A percentile compares a stretch with the other conserved stretches of the same genome.
Evolutionary conservation across 2,113 vertebrate species (phyloP).

Genomic region (Eclectus roratus): DNA sequence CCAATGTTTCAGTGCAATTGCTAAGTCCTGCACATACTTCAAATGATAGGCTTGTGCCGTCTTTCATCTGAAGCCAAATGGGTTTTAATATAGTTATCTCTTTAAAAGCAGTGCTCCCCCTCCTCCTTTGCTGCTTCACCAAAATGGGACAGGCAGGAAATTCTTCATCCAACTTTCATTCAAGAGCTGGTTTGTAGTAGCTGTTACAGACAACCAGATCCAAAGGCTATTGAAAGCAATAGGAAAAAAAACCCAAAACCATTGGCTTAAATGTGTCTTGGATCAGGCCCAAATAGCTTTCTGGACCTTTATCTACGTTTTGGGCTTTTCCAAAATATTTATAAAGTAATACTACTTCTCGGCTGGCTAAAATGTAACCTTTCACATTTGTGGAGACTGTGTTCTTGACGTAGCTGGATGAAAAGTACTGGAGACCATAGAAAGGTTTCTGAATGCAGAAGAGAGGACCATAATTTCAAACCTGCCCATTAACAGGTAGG

Average conservation of each 20-base stretch:
- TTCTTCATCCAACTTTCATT: slow-evolving; percentile 55
- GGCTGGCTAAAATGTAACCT: neutral
- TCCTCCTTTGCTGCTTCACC: slow-evolving; percentile 11
- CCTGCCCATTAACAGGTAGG: neutral
- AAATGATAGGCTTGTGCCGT: neutral
- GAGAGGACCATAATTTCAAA: neutral
- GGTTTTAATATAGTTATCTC: slow-evolving; percentile 8
- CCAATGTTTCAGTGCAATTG: slow-evolving; percentile 1
- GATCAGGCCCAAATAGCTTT: neutral
- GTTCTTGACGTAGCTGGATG: neutral
- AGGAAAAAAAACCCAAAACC: neutral
- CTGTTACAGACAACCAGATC: neutral
- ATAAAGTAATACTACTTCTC: neutral
- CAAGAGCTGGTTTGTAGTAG: neutral
- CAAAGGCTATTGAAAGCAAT: neutral
- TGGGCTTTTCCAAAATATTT: neutral
- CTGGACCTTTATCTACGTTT: neutral
- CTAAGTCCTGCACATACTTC: slow-evolving; percentile 17
- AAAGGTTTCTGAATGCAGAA: neutral
- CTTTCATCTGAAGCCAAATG: slow-evolving; percentile 69
- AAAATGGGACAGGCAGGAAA: slow-evolving; percentile 43
- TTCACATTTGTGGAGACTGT: neutral
- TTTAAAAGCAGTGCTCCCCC: slow-evolving; percentile 26
- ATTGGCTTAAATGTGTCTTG: neutral
- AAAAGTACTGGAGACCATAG: neutral